Evolutionary conservation across 2,113 vertebrate species (phyloP).

Genomic region (Passer montanus): DNA sequence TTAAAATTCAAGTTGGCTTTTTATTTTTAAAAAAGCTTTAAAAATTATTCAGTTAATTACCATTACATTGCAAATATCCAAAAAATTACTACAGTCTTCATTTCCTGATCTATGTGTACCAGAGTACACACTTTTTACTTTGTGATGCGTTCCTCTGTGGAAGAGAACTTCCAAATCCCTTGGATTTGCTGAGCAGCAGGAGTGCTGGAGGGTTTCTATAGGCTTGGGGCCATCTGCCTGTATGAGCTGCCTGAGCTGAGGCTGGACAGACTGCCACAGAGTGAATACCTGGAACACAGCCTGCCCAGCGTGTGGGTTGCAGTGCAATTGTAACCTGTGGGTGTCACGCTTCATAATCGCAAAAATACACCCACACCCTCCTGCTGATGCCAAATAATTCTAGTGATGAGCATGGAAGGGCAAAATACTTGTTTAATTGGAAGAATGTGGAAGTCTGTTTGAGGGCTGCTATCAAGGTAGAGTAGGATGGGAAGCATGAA

Average conservation of each 20-base stretch:
- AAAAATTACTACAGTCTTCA: neutral
- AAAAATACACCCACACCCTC: conserved; percentile 7
- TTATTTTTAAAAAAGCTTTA: neutral
- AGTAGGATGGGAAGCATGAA: neutral
- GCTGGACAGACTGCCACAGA: neutral
- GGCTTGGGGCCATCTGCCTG: neutral
- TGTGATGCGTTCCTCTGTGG: neutral
- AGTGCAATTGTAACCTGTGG: neutral
- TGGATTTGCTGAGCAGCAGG: neutral
- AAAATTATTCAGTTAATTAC: neutral
- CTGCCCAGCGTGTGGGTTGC: neutral
- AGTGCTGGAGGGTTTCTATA: neutral
- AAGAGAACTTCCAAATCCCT: neutral
- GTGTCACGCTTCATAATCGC: neutral
- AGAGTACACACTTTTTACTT: neutral
- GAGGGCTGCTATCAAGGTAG: neutral
- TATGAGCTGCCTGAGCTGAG: neutral
- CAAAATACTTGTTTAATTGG: neutral
- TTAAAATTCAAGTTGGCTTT: neutral
- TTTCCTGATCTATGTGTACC: neutral
- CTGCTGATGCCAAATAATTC: neutral
- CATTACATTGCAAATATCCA: neutral
- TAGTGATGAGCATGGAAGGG: neutral
- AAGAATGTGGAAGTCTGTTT: neutral
- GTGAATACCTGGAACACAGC: neutral